These are phyloP conservation scores for Drosophila paramelanica DNA, from an alignment of 2,888 invertebrate genomes.

Conservation along the genomic window DNA sequence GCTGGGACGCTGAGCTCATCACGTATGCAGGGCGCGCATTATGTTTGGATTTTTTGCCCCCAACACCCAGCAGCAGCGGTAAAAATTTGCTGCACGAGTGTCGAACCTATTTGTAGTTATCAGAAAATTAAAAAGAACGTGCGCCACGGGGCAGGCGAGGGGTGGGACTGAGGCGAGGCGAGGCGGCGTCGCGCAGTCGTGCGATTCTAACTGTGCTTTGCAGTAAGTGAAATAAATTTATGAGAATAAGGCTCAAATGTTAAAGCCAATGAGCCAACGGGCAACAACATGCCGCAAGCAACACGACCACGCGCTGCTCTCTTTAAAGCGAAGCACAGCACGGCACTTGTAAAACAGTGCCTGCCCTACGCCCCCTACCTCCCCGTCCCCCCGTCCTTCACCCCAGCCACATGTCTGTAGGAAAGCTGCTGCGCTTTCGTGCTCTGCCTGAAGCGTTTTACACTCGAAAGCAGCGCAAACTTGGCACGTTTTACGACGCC, in stretches of 20 bases:
- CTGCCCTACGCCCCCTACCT: neutral
- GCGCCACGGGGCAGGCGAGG: slow-evolving; percentile 15
- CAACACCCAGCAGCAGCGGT: slow-evolving; percentile 51
- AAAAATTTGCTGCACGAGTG: slow-evolving; percentile 78
- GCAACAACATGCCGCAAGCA: slow-evolving; percentile 10
- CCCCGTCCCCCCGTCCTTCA: no score
- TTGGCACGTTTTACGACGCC: slow-evolving; percentile 39
- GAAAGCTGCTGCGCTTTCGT: slow-evolving; percentile 9
- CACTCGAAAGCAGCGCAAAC: slow-evolving; percentile 16
- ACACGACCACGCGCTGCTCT: slow-evolving; percentile 9
- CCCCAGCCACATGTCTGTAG: no score
- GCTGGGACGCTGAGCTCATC: slow-evolving; percentile 60
- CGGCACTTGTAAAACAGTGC: slow-evolving; percentile 13
- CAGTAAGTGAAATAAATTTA: slow-evolving; percentile 73
- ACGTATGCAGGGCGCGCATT: slow-evolving; percentile 69
- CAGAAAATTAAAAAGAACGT: slow-evolving; percentile 80
- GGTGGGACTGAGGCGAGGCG: slow-evolving; percentile 15
- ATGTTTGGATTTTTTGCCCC: slow-evolving; percentile 53
- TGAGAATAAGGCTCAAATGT: slow-evolving; percentile 46
- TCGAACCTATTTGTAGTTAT: slow-evolving; percentile 80
- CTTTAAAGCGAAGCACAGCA: slow-evolving; percentile 12
- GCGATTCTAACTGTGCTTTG: slow-evolving; percentile 70
- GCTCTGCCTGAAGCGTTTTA: slow-evolving; percentile 8
- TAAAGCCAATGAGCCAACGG: slow-evolving; percentile 40
- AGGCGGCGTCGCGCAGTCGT: slow-evolving; percentile 60